Base-by-base conservation (phyloP, 2,888 invertebrate species). In the Callinectes sapidus region DNA sequence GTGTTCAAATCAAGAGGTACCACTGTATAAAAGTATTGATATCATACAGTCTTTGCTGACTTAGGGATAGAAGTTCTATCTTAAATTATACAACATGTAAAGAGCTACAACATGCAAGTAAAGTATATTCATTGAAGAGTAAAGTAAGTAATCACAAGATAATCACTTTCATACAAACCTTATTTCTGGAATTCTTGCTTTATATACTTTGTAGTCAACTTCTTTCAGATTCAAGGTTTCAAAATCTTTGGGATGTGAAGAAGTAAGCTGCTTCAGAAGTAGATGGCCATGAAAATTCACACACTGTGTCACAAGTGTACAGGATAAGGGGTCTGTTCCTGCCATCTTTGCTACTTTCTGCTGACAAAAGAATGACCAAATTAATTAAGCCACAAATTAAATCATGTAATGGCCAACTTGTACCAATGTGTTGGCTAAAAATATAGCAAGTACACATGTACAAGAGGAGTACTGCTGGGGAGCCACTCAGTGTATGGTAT, bases 241-340 rank as follows among this genome's bases (percentile, higher is more conserved):
- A 13, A 92, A n/a, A 71, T 92, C 92, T 14, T 87, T 42, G n/a
- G 87, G 87, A 90, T 92, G 54, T 32, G 87, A n/a, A 42, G 66
- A n/a, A 8, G 92, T 92, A 16, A 92, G 88, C n/a, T 92, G 87
- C 77, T 92, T 92, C 39, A 92, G 90, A 39, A 92, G 92, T 48
- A 87, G 92, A 87, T 92, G 92, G 28, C 92, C 92, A 77, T 92
- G 92, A 39, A 88, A 92, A 32, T 92, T 92, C 1, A 92, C 55
- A 35, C 87, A 71, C 23, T 42, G 90, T 32, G 92, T 90, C 10
- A 92, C 90, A 87, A 92, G n/a, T 13, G 86, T 35, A 39, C 86
- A 54, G 28, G 28, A 85, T 14, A 92, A 48, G 1, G 87, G 87
- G 6, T 32, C 48, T 32, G 54, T 87, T 48, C 48, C 77, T 16